These are phyloP conservation scores for Sebastes variabilis DNA, from an alignment of 2,797 vertebrate species.

Conservation along the genomic window DNA sequence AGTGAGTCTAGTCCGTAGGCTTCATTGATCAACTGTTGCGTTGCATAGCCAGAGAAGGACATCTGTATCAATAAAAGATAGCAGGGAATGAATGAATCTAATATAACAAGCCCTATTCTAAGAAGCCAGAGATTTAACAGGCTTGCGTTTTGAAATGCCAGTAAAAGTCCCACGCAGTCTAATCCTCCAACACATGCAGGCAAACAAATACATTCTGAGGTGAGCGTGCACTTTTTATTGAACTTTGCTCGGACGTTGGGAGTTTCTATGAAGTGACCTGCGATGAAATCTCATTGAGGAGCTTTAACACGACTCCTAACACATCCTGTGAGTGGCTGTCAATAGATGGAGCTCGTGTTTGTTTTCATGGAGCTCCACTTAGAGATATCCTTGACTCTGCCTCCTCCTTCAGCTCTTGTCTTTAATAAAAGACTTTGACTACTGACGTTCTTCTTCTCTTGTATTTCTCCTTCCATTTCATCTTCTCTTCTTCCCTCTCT, in stretches of 20 bases:
- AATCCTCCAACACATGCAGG: not conserved
- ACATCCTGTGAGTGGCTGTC: slow-evolving; percentile 51
- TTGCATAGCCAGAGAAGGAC: slow-evolving; percentile 39
- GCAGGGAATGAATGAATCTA: slow-evolving; percentile 40
- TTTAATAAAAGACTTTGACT: slow-evolving; percentile 38
- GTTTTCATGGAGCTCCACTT: slow-evolving; percentile 50
- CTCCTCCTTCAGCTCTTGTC: slow-evolving; percentile 37
- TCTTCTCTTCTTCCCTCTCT: not conserved
- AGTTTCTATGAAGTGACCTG: slow-evolving; percentile 12
- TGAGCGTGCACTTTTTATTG: not conserved
- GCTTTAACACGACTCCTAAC: slow-evolving; percentile 31
- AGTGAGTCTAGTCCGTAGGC: slow-evolving; percentile 33
- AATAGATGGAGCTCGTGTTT: slow-evolving; percentile 52
- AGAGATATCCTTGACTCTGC: slow-evolving; percentile 55
- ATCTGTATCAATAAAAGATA: slow-evolving; percentile 57
- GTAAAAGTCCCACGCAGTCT: not conserved
- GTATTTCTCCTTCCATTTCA: slow-evolving; percentile 4
- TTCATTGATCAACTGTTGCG: slow-evolving; percentile 58
- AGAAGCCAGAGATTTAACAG: not conserved
- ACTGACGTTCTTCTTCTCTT: slow-evolving; percentile 3
- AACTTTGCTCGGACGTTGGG: slow-evolving; percentile 1
- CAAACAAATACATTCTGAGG: slow-evolving; percentile 4
- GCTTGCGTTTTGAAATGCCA: slow-evolving; percentile 6
- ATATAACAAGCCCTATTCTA: slow-evolving; percentile 39
- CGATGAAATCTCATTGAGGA: slow-evolving; percentile 22